A percentile compares a stretch with the other conserved stretches of the same genome.
Evolutionary conservation across 2,888 invertebrate genomes (phyloP).

Genomic region (Himalopsyche tibetana): DNA sequence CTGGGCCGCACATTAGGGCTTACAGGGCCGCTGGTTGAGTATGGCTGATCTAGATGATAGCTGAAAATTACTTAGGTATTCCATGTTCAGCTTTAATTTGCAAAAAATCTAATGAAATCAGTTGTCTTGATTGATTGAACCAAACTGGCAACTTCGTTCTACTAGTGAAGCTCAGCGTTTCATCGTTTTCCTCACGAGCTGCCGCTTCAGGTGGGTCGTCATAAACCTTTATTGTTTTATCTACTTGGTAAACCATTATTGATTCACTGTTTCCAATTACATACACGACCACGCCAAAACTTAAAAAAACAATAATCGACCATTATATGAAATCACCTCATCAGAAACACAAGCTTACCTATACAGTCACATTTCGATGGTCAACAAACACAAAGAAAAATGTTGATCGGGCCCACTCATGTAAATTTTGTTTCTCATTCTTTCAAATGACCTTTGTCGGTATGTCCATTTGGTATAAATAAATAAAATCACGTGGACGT

Average conservation of each 20-base stretch:
- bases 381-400: constrained; percentile 16
- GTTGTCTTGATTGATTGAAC: too few relatives aligned
- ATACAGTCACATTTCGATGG: constrained; percentile 2
- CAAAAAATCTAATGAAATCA: too few relatives aligned
- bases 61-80: too few relatives aligned
- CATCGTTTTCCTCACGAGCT: too few relatives aligned
- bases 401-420: constrained; percentile 24
- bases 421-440: constrained; percentile 21
- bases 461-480: constrained; percentile 15
- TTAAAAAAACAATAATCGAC: neutral
- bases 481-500: constrained; percentile 34
- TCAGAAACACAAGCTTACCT: neutral
- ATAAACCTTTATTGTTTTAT: too few relatives aligned
- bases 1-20: too few relatives aligned
- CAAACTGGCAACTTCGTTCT: too few relatives aligned
- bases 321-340: constrained; percentile 4
- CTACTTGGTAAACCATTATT: neutral
- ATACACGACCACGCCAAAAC: neutral
- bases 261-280: constrained; percentile 2
- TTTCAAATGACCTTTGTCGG: constrained; percentile 28
- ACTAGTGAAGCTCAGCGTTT: too few relatives aligned
- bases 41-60: too few relatives aligned
- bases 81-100: too few relatives aligned
- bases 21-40: too few relatives aligned
- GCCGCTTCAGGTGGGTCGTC: too few relatives aligned